Evolutionary conservation across 2,113 vertebrate species (phyloP).

Genomic region (Tupaia chinensis): DNA sequence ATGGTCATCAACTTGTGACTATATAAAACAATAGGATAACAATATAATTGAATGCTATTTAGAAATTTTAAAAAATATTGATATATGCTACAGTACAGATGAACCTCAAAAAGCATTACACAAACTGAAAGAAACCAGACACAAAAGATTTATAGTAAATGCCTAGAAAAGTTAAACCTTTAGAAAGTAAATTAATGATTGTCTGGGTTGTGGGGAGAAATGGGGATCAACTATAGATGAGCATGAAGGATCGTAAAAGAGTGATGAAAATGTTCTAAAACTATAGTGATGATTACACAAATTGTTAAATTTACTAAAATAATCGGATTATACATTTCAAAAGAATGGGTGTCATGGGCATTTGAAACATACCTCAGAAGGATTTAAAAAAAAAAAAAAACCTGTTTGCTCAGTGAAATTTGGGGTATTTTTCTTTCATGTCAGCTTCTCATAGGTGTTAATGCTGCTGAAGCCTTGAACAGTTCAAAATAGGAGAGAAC

Average conservation of each 20-base stretch:
- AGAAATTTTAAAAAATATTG: neutral
- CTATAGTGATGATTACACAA: neutral
- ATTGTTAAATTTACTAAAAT: neutral
- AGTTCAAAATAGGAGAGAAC: conserved; percentile 60
- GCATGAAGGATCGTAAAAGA: neutral
- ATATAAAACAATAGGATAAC: neutral
- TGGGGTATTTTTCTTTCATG: conserved; percentile 42
- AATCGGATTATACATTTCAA: neutral
- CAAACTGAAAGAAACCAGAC: neutral
- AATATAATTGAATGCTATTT: neutral
- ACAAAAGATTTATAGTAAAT: neutral
- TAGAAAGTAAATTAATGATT: neutral
- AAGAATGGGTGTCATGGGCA: conserved; percentile 4
- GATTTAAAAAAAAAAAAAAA: neutral
- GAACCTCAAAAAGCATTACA: neutral
- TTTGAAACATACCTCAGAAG: conserved; percentile 44
- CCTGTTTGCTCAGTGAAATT: conserved; percentile 54
- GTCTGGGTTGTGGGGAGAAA: neutral
- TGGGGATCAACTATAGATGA: neutral
- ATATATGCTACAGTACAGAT: neutral
- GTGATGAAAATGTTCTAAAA: neutral
- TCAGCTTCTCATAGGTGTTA: conserved; percentile 65
- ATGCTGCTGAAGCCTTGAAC: conserved; percentile 41
- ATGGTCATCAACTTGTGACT: conserved; percentile 1
- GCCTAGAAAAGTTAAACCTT: neutral